Conservation (phyloP, 64 coral and sea anemone species). For the Catalaphyllia jardinei region DNA sequence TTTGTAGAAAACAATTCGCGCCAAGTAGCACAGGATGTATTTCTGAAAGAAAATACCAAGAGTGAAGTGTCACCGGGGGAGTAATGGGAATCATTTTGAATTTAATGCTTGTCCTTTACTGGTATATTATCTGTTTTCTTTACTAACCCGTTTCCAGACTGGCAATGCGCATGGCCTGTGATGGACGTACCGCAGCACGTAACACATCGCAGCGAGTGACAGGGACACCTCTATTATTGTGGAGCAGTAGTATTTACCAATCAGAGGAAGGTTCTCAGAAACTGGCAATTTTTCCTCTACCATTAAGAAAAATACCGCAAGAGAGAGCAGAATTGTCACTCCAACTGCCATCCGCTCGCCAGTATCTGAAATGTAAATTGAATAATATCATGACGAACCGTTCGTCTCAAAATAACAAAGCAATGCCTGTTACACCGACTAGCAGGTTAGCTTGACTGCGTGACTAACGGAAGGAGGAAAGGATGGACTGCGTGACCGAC, state of each 20-base stretch:
- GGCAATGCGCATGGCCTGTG: conserved; percentile 56
- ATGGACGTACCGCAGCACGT: conserved; percentile 72
- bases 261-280: conserved; percentile 79
- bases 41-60: conserved; percentile 53
- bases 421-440: too few species aligned
- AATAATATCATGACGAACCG: background rate
- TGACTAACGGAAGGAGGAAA: background rate
- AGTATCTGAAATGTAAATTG: conserved; percentile 50
- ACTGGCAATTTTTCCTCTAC: conserved; percentile 81
- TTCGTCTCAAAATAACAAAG: background rate
- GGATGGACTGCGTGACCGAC: background rate
- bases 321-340: conserved; percentile 81
- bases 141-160: conserved; percentile 72
- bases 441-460: background rate
- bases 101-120: background rate
- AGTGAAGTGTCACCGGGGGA: background rate
- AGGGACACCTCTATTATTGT: conserved; percentile 81
- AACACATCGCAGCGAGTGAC: conserved; percentile 71
- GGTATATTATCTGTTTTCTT: background rate
- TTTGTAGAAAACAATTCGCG: conserved; percentile 63
- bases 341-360: conserved; percentile 94
- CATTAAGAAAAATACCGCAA: conserved; percentile 97
- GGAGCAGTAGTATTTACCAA: conserved; percentile 96
- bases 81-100: too few species aligned
- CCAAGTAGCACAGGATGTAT: conserved; percentile 73